Evolutionary conservation across 2,113 vertebrate species (phyloP), one percentile per base, ranked within the genome.

Genomic region (Tauraco erythrolophus): DNA sequence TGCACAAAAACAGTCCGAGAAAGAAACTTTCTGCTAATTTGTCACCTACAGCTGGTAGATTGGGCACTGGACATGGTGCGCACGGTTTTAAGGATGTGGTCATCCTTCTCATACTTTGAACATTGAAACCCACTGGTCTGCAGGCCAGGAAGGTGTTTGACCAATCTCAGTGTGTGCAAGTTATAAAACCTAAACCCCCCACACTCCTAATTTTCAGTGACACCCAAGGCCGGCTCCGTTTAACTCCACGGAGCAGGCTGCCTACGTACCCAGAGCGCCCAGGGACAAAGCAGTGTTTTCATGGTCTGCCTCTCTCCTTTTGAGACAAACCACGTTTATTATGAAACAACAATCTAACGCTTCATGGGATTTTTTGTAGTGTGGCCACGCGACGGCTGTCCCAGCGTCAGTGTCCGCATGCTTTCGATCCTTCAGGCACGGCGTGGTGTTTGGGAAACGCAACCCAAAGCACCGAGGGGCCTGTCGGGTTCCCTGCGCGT

Each of bases 401-500:
- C 71, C 75, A 31, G 54, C 3, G 0, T 4, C 58, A 23, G 72
- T 74, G 2, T 24, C 57, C 61, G 33, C 78, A 14, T 35, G 39
- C 23, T 68, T 68, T 14, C 4, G 11, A 13, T 57, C 81, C 51
- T 27, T 74, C 33, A 10, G n/a, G 19, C 10, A 0, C 3, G 4
- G 11, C 0, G 7, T 82, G 77, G 46, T 50, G 37, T 78, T 78
- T 62, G 62, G 72, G 25, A 71, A 66, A 62, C n/a, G 69, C 48
- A 23, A 8, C 53, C 66, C 25, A 13, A 79, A 51, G 51, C 46
- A 9, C 23, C 2, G 4, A 21, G 46, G 39, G 56, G 27, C 35
- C n/a, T 18, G 0, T 41, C 0, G 3, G 41, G 45, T 83, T 45
- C 18, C 12, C 0, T 23, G 13, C 19, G 45, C 0, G 0, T 21